These are phyloP conservation scores for Poeciliopsis infans DNA, from an alignment of 2,797 vertebrate genomes.

Conservation along the genomic window DNA sequence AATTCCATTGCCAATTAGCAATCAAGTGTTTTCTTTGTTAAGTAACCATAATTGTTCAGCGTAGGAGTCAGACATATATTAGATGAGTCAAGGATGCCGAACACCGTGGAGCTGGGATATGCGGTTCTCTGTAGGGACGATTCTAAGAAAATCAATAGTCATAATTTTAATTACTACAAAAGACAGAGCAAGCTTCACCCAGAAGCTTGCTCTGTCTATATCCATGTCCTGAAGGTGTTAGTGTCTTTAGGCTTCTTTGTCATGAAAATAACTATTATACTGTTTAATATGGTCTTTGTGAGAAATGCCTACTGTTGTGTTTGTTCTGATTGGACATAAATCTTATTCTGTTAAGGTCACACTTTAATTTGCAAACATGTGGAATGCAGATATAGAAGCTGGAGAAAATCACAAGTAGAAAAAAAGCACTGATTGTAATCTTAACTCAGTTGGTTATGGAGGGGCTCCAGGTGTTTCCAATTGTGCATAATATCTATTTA, in stretches of 20 bases:
- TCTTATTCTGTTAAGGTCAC: slow-evolving; percentile 52
- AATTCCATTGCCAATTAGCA: slow-evolving; percentile 17
- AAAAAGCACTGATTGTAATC: slow-evolving; percentile 52
- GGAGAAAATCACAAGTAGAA: slow-evolving; percentile 4
- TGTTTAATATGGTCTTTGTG: slow-evolving; percentile 47
- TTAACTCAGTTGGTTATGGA: slow-evolving; percentile 60
- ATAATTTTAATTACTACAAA: slow-evolving; percentile 25
- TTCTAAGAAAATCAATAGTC: slow-evolving; percentile 17
- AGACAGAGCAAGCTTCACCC: too few species aligned
- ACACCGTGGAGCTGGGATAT: slow-evolving; percentile 14
- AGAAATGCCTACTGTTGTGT: slow-evolving; percentile 52
- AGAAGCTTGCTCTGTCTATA: too few species aligned
- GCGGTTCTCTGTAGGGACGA: slow-evolving; percentile 23
- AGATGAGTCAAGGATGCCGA: slow-evolving; percentile 25
- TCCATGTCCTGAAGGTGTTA: too few species aligned
- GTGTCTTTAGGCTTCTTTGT: too few species aligned
- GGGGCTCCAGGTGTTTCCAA: slow-evolving; percentile 71
- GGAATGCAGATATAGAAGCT: slow-evolving; percentile 47
- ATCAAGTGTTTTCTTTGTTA: slow-evolving; percentile 11
- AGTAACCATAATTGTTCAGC: slow-evolving; percentile 16
- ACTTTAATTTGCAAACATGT: slow-evolving; percentile 65
- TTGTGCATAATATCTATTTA: slow-evolving; percentile 63
- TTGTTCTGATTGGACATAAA: slow-evolving; percentile 47
- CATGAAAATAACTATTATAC: neutral
- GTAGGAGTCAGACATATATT: slow-evolving; percentile 25